Conservation (phyloP, 2,888 invertebrate species). For the Amiota mariae region DNA sequence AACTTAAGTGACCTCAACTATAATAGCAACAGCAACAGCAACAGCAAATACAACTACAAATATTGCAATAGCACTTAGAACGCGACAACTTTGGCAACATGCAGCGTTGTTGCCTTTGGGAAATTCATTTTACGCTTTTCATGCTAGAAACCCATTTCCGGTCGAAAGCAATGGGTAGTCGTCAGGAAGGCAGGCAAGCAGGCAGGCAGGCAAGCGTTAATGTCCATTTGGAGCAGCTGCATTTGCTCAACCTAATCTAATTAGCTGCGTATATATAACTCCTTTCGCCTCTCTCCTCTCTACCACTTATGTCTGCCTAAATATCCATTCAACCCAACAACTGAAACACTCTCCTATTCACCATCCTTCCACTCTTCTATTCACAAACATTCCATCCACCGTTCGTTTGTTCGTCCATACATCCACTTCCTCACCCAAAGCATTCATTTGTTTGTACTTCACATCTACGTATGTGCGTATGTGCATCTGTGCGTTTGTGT, state of each 20-base stretch:
- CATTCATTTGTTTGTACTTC: no score
- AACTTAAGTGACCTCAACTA: neutral
- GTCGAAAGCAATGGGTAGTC: neutral
- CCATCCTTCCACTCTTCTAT: no score
- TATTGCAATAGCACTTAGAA: no score
- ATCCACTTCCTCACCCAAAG: no score
- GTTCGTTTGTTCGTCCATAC: no score
- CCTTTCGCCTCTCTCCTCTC: no score
- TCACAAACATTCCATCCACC: no score
- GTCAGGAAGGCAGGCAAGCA: no score
- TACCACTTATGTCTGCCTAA: no score
- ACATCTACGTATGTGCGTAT: neutral
- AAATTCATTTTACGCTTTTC: constrained; percentile 25
- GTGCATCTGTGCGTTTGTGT: neutral
- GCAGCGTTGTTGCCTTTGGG: constrained; percentile 9
- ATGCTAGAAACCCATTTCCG: constrained; percentile 13
- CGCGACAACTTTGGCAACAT: neutral
- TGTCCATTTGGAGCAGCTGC: constrained; percentile 5
- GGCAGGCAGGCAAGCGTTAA: no score
- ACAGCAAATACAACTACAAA: neutral
- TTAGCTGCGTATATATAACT: neutral
- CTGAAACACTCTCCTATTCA: no score
- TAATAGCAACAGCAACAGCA: neutral
- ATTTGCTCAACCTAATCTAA: constrained; percentile 22
- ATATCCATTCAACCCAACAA: no score